Evolutionary conservation across 1,140 invertebrate species (phyloP).

Genomic region (Akabosia matsudoensis): DNA sequence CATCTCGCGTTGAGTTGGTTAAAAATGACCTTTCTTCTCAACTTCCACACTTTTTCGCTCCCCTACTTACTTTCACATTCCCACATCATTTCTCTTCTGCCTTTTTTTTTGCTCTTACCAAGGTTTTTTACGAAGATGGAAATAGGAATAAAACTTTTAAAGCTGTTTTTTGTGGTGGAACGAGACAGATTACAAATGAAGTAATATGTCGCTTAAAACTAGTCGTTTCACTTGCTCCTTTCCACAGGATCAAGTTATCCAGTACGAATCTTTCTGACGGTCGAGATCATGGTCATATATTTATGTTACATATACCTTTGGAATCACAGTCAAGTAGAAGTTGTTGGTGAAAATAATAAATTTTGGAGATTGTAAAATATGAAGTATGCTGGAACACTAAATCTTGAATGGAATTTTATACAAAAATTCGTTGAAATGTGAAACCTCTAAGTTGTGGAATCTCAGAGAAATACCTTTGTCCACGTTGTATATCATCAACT

Average conservation of each 20-base stretch:
- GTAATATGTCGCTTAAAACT: neutral
- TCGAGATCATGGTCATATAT: neutral
- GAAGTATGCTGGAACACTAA: neutral
- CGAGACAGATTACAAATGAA: neutral
- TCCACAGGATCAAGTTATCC: neutral
- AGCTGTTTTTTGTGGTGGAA: neutral
- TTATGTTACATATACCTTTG: neutral
- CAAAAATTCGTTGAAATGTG: conserved; percentile 1
- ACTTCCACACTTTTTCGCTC: conserved; percentile 19
- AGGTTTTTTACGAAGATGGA: neutral
- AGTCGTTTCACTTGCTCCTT: neutral
- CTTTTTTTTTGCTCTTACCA: neutral
- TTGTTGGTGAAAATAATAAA: neutral
- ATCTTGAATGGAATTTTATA: conserved; percentile 3
- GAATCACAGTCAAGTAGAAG: neutral
- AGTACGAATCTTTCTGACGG: neutral
- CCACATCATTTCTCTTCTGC: conserved; percentile 11
- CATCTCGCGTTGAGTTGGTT: conserved; percentile 16
- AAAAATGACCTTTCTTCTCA: conserved; percentile 25
- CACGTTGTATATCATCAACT: neutral
- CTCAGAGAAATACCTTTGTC: neutral
- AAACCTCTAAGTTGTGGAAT: conserved; percentile 4
- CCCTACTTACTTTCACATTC: conserved; percentile 16
- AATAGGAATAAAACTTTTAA: neutral
- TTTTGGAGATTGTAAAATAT: neutral